Percentiles rank a stretch among this genome's conserved stretches.
phyloP scores from a whole-genome alignment of 2,113 vertebrate species.

The Lampris megalopsis region DNA sequence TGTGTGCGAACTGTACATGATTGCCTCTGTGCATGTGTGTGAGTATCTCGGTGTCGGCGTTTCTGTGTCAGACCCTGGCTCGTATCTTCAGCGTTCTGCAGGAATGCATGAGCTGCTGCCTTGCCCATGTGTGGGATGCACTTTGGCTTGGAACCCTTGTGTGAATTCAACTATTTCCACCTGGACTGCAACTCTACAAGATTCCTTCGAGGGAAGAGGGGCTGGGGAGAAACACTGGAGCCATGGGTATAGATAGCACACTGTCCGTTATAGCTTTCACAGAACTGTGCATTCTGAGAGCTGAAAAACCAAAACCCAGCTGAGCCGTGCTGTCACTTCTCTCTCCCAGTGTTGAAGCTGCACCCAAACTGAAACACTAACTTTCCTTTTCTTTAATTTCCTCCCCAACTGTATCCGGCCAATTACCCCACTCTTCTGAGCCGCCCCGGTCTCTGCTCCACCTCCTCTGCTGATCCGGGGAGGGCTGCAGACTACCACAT shows the following conservation, averaged over 20 bases:
- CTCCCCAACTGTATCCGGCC: no score
- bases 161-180: constrained; percentile 28
- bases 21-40: constrained; percentile 48
- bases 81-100: constrained; percentile 48
- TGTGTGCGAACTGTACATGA: constrained; percentile 44
- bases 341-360: background rate
- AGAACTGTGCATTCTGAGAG: constrained; percentile 45
- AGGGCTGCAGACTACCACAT: no score
- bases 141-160: background rate
- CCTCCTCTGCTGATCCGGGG: no score
- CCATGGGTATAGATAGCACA: background rate
- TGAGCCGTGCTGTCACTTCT: background rate
- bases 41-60: constrained; percentile 29
- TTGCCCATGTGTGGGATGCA: constrained; percentile 6
- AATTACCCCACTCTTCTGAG: no score
- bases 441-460: no score
- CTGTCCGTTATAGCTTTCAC: constrained; percentile 16
- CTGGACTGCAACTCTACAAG: constrained; percentile 8
- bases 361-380: no score
- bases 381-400: no score
- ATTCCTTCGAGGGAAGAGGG: background rate
- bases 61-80: constrained; percentile 43
- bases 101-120: constrained; percentile 49
- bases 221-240: background rate
- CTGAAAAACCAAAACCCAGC: background rate